Conservation (phyloP, 2,797 vertebrate species). For the Nyctibius grandis region DNA sequence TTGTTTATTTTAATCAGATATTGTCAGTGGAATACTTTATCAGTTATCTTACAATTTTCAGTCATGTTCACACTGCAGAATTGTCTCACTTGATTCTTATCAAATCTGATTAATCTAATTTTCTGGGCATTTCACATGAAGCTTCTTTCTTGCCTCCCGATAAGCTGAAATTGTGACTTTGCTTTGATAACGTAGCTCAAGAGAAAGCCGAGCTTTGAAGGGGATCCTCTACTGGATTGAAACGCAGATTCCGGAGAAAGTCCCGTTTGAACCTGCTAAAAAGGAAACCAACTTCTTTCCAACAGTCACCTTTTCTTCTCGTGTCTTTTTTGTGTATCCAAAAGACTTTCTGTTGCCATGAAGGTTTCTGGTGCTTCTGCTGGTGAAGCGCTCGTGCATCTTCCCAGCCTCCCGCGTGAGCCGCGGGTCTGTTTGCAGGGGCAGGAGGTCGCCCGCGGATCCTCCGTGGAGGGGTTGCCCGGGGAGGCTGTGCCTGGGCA, state of each 20-base stretch:
- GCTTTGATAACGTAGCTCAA: neutral
- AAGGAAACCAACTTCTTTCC: neutral
- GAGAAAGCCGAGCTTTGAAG: neutral
- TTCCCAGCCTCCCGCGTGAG: neutral
- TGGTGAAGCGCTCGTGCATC: neutral
- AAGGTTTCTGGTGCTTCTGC: neutral
- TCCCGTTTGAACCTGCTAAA: neutral
- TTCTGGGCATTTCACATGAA: slow-evolving; percentile 31
- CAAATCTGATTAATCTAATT: slow-evolving; percentile 52
- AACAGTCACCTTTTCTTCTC: neutral
- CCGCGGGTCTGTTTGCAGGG: neutral
- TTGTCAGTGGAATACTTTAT: slow-evolving; percentile 47
- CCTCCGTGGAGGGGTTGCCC: neutral
- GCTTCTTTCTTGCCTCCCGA: neutral
- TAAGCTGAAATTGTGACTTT: neutral
- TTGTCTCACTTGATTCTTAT: slow-evolving; percentile 58
- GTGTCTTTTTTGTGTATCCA: neutral
- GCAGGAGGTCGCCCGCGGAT: neutral
- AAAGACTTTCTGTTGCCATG: neutral
- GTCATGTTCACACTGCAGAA: neutral
- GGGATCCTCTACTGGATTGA: neutral
- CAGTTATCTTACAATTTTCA: slow-evolving; percentile 21
- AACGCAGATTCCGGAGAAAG: neutral
- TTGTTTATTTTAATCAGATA: slow-evolving; percentile 71
- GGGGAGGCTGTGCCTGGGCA: neutral